Percentiles rank a stretch among this genome's conserved stretches.
Conservation (phyloP, 2,113 vertebrate genomes). For the Chionodraco myersi region DNA sequence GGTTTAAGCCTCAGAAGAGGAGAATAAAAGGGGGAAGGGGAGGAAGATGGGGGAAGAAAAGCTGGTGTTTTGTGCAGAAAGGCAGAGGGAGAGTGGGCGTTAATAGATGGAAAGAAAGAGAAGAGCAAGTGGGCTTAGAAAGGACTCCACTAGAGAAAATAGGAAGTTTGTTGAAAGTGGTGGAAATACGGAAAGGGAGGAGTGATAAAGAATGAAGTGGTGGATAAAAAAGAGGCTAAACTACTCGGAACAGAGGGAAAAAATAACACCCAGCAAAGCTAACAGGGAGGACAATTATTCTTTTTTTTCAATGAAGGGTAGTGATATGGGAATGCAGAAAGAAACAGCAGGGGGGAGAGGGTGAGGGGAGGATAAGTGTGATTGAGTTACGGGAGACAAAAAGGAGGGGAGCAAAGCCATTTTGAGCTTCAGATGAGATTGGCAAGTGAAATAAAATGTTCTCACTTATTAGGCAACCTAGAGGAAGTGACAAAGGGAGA, state of each 20-base stretch:
- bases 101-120: slow-evolving; percentile 9
- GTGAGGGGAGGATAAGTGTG: slow-evolving; percentile 31
- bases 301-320: not conserved
- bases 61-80: slow-evolving; percentile 39
- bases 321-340: slow-evolving; percentile 50
- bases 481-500: slow-evolving; percentile 43
- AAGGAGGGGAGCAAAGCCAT: slow-evolving; percentile 10
- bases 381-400: slow-evolving; percentile 22
- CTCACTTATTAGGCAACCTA: slow-evolving; percentile 54
- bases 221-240: not conserved
- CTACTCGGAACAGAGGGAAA: not conserved
- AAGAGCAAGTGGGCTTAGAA: slow-evolving; percentile 1
- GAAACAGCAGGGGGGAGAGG: slow-evolving; percentile 24
- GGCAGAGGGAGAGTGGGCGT: slow-evolving; percentile 4
- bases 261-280: not conserved
- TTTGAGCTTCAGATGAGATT: slow-evolving; percentile 30
- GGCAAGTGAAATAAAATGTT: slow-evolving; percentile 35
- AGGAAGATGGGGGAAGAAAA: slow-evolving; percentile 39
- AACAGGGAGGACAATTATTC: slow-evolving; percentile 22
- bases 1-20: slow-evolving; percentile 67
- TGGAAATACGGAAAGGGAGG: not conserved
- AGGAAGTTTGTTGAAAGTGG: slow-evolving; percentile 1
- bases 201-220: not conserved
- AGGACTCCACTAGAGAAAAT: not conserved
- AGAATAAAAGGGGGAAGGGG: slow-evolving; percentile 62